Percentiles rank a stretch among this genome's conserved stretches.
Evolutionary conservation across 2,113 vertebrate genomes (phyloP).

Genomic region (Sigmodon hispidus): DNA sequence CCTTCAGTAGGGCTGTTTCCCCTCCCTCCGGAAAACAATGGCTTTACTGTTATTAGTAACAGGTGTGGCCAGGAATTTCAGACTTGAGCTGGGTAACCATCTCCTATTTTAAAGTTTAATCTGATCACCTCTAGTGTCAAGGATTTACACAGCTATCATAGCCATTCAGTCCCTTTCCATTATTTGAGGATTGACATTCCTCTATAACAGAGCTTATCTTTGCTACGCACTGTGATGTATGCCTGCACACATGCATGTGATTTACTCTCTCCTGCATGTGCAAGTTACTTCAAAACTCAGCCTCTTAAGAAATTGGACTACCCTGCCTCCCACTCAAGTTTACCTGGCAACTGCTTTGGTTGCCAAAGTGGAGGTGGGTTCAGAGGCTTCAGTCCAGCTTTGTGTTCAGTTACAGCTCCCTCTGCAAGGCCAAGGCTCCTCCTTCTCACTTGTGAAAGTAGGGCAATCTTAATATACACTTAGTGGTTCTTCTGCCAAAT

Average conservation of each 20-base stretch:
- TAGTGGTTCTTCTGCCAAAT: background rate
- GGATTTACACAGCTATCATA: background rate
- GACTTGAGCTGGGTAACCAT: conserved; percentile 21
- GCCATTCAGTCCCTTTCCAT: background rate
- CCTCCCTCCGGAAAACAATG: background rate
- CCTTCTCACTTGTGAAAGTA: conserved; percentile 31
- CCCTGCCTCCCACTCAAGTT: background rate
- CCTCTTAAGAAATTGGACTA: background rate
- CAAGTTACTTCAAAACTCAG: background rate
- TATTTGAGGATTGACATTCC: background rate
- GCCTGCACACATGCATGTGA: background rate
- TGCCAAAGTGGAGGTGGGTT: background rate
- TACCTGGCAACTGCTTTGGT: background rate
- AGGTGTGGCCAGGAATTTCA: conserved; percentile 37
- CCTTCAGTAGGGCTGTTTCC: background rate
- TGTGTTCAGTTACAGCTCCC: background rate
- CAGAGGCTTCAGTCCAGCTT: background rate
- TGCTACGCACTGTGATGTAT: background rate
- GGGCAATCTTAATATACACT: background rate
- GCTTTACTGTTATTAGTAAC: conserved; percentile 47
- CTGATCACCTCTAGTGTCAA: conserved; percentile 57
- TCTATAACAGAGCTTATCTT: background rate
- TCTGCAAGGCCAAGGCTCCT: background rate
- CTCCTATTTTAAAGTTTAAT: conserved; percentile 55
- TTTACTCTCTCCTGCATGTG: background rate